Evolutionary conservation across 2,888 invertebrate genomes (phyloP).

Genomic region (Drosophila sordidula): DNA sequence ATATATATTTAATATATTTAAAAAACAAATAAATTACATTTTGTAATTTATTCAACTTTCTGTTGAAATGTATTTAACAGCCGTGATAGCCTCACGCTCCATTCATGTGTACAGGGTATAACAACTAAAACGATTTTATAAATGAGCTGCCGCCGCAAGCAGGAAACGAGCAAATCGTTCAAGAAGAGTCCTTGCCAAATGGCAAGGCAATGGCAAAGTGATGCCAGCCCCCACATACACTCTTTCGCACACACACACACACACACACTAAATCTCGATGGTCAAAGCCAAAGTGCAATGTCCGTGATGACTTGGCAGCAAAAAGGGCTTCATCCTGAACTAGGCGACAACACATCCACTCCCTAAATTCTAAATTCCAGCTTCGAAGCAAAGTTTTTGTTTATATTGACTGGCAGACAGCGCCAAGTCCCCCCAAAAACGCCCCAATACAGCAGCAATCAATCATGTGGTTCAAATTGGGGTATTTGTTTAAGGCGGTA

Average conservation of each 20-base stretch:
- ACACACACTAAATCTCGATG: slow-evolving; percentile 54
- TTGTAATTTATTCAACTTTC: background rate
- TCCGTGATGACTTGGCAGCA: slow-evolving; percentile 73
- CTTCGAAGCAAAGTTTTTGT: slow-evolving; percentile 47
- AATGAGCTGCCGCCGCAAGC: slow-evolving; percentile 61
- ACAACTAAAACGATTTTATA: slow-evolving; percentile 52
- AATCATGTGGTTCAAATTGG: slow-evolving; percentile 80
- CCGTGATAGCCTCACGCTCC: background rate
- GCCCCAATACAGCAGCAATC: slow-evolving; percentile 62
- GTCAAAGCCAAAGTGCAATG: slow-evolving; percentile 79
- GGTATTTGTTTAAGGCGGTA: slow-evolving; percentile 75
- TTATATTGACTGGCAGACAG: slow-evolving; percentile 56
- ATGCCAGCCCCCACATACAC: slow-evolving; percentile 8
- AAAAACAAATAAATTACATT: no score
- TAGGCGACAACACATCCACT: slow-evolving; percentile 61
- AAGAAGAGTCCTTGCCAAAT: slow-evolving; percentile 61
- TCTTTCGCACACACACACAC: background rate
- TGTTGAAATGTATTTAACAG: background rate
- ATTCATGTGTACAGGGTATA: slow-evolving; percentile 18
- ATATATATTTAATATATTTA: no score
- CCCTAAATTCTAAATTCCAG: slow-evolving; percentile 22
- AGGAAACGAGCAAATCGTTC: slow-evolving; percentile 69
- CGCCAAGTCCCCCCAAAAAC: background rate
- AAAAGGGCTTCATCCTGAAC: slow-evolving; percentile 43
- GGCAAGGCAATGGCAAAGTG: slow-evolving; percentile 33